A percentile compares a stretch with the other conserved stretches of the same genome.
Evolutionary conservation across 2,888 invertebrate species (phyloP).

Genomic region (Galerucella nymphaeae): DNA sequence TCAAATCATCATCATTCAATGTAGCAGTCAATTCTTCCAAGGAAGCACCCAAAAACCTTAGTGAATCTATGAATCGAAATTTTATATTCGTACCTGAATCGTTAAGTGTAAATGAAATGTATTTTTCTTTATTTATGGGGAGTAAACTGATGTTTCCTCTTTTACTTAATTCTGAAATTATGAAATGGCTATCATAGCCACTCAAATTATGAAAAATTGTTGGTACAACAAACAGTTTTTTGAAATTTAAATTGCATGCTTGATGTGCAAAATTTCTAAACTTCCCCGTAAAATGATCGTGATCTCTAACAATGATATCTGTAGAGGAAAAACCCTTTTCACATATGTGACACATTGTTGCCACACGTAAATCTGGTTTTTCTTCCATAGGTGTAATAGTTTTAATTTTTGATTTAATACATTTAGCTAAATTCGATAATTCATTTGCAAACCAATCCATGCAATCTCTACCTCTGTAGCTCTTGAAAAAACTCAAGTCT

Average conservation of each 20-base stretch:
- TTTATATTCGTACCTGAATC: too few relatives aligned
- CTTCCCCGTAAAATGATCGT: slow-evolving; percentile 26
- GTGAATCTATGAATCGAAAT: too few relatives aligned
- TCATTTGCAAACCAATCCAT: background rate
- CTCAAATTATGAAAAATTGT: slow-evolving; percentile 27
- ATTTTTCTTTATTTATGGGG: too few relatives aligned
- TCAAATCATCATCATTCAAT: too few relatives aligned
- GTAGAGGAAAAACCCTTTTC: background rate
- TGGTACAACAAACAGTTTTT: background rate
- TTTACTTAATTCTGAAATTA: slow-evolving; percentile 5
- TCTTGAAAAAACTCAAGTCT: too few relatives aligned
- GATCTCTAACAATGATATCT: slow-evolving; percentile 21
- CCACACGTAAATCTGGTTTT: background rate
- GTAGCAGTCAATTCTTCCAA: too few relatives aligned
- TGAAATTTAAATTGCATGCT: slow-evolving; percentile 34
- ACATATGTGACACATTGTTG: background rate
- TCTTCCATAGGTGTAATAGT: background rate
- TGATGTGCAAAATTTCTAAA: slow-evolving; percentile 12
- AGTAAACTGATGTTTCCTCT: too few relatives aligned
- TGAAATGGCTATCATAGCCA: slow-evolving; percentile 22
- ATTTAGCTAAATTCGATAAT: background rate
- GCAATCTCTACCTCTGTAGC: too few relatives aligned
- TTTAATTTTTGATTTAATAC: background rate
- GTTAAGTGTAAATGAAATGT: too few relatives aligned
- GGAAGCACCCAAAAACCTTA: too few relatives aligned